phyloP scores from a whole-genome alignment of 2,888 invertebrate species.

The Eucera pruinosa region DNA sequence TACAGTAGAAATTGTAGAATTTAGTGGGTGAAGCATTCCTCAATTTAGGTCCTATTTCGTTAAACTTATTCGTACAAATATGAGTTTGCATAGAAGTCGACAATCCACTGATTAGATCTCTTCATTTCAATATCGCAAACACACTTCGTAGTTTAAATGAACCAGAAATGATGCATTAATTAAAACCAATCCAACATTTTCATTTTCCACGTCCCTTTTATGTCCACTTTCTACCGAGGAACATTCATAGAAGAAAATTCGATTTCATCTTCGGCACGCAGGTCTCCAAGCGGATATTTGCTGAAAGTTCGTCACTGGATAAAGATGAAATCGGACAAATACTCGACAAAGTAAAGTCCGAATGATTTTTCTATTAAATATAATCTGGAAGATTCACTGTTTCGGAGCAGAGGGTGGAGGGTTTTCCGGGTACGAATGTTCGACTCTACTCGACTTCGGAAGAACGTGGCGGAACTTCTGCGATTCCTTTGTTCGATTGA shows the following conservation, averaged over 20 bases:
- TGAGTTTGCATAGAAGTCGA: too few relatives aligned
- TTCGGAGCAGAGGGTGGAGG: neutral
- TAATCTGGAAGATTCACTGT: conserved; percentile 16
- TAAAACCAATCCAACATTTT: neutral
- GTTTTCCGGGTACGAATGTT: conserved; percentile 10
- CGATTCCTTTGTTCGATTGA: conserved; percentile 70
- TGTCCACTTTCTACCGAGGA: too few relatives aligned
- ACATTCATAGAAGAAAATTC: neutral
- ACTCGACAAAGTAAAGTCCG: neutral
- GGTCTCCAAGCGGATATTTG: too few relatives aligned
- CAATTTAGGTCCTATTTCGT: too few relatives aligned
- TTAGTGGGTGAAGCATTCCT: too few relatives aligned
- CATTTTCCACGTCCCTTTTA: too few relatives aligned
- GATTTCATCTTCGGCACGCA: too few relatives aligned
- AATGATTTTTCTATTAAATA: conserved; percentile 51
- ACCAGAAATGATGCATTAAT: neutral
- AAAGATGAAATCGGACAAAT: neutral
- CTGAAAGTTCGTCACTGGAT: neutral
- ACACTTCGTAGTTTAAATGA: neutral
- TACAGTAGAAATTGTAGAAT: too few relatives aligned
- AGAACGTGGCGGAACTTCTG: conserved; percentile 53
- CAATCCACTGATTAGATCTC: too few relatives aligned
- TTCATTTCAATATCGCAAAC: neutral
- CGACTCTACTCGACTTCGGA: conserved; percentile 34
- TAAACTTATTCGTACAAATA: too few relatives aligned